Evolutionary conservation across 2,113 vertebrate species (phyloP).

Genomic region (Macaca mulatta): DNA sequence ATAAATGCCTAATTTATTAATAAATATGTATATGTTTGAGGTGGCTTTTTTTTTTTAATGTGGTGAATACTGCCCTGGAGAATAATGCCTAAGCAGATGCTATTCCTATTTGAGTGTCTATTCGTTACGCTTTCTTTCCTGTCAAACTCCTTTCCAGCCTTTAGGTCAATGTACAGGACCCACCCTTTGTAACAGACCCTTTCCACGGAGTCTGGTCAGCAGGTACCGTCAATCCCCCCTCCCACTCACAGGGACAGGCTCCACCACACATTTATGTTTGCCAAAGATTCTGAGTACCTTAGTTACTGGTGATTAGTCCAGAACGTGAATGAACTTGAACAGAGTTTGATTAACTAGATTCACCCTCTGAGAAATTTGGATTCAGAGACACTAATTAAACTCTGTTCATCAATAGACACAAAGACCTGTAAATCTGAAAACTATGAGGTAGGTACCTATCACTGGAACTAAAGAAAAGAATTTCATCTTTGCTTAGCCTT

Average conservation of each 20-base stretch:
- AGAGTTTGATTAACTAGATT: neutral
- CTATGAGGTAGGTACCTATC: neutral
- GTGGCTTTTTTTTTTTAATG: too few species aligned
- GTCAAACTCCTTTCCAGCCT: neutral
- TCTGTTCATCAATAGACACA: neutral
- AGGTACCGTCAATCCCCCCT: neutral
- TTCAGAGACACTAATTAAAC: neutral
- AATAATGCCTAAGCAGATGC: neutral
- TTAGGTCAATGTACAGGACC: neutral
- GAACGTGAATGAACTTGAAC: neutral
- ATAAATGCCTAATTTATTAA: neutral
- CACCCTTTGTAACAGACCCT: neutral
- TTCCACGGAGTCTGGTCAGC: neutral
- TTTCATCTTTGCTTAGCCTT: neutral
- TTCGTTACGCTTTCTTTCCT: neutral
- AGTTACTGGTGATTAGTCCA: neutral
- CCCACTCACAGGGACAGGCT: neutral
- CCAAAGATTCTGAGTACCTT: neutral
- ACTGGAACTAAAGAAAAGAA: neutral
- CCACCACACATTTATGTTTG: neutral
- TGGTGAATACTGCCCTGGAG: neutral
- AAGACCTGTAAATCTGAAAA: neutral
- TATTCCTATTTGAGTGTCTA: neutral
- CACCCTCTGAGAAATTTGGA: neutral
- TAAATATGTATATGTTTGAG: neutral